Evolutionary conservation across 1,140 invertebrate species (phyloP).

Genomic region (Leptinotarsa lineolata): DNA sequence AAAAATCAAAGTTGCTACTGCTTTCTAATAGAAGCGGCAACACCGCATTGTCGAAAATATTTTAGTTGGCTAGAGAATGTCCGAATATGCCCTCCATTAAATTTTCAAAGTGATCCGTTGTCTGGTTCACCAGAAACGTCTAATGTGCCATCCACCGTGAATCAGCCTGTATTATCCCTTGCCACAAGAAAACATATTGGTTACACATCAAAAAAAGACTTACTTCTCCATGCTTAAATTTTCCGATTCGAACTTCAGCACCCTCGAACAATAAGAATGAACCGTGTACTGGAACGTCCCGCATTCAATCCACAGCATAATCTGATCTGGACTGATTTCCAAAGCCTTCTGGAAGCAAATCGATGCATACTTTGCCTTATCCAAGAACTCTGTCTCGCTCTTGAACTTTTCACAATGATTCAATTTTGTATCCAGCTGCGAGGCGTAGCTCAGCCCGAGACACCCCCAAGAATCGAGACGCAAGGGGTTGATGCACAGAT

Average conservation of each 20-base stretch:
- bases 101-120: too few relatives aligned
- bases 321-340: constrained; percentile 70
- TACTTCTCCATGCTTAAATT: constrained; percentile 74
- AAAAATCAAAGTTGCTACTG: too few relatives aligned
- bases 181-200: too few relatives aligned
- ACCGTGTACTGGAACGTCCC: constrained; percentile 85
- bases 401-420: constrained; percentile 72
- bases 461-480: constrained; percentile 92
- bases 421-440: constrained; percentile 79
- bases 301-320: constrained; percentile 86
- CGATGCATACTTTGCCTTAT: constrained; percentile 71
- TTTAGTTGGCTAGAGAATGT: too few relatives aligned
- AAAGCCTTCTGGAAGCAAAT: constrained; percentile 80
- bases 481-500: constrained; percentile 77
- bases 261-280: constrained; percentile 83
- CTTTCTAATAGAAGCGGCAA: too few relatives aligned
- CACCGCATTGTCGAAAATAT: too few relatives aligned
- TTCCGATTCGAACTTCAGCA: constrained; percentile 78
- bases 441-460: constrained; percentile 80
- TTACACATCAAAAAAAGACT: constrained; percentile 1
- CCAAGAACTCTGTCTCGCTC: constrained; percentile 72
- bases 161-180: too few relatives aligned
- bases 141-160: too few relatives aligned
- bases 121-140: too few relatives aligned
- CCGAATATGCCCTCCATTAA: too few relatives aligned